Conservation (phyloP, 1,140 invertebrate species). For the Colletes gigas region DNA sequence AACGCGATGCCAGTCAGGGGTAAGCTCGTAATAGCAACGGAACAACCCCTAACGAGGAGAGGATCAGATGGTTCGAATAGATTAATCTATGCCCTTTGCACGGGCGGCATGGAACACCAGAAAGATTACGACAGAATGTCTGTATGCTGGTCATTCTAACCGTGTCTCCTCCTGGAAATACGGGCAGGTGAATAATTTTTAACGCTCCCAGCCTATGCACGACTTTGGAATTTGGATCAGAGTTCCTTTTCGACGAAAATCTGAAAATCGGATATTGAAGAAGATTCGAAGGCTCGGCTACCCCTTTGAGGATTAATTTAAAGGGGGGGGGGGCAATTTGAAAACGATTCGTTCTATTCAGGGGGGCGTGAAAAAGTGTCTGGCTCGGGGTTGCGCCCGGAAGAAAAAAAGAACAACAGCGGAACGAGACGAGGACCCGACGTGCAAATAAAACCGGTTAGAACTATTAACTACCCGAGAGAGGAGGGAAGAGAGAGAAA, state of each 20-base stretch:
- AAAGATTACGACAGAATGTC: constrained; percentile 22
- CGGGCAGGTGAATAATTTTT: constrained; percentile 27
- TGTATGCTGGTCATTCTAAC: constrained; percentile 3
- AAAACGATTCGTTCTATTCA: constrained; percentile 17
- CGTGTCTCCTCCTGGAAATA: constrained; percentile 22
- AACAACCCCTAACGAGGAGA: constrained; percentile 43
- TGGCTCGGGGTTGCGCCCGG: not conserved
- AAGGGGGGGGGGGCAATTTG: constrained; percentile 5
- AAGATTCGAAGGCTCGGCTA: too few relatives aligned
- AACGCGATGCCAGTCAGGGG: not conserved
- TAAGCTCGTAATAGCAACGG: constrained; percentile 29
- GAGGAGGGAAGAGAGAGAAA: not conserved
- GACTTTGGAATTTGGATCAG: too few relatives aligned
- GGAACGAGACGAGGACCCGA: constrained; percentile 34
- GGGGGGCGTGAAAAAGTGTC: constrained; percentile 16
- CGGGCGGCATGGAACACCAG: not conserved
- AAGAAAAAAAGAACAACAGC: not conserved
- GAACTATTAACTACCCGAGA: constrained; percentile 23
- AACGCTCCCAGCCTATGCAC: not conserved
- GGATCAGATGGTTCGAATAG: constrained; percentile 45
- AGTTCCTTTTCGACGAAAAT: too few relatives aligned
- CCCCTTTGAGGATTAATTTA: not conserved
- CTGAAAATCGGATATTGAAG: too few relatives aligned
- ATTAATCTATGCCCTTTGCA: constrained; percentile 34
- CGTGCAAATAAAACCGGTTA: constrained; percentile 40